A percentile compares a stretch with the other conserved stretches of the same genome.
These are phyloP conservation scores for Hemicordylus capensis DNA, from an alignment of 2,113 vertebrate species.

Conservation along the genomic window DNA sequence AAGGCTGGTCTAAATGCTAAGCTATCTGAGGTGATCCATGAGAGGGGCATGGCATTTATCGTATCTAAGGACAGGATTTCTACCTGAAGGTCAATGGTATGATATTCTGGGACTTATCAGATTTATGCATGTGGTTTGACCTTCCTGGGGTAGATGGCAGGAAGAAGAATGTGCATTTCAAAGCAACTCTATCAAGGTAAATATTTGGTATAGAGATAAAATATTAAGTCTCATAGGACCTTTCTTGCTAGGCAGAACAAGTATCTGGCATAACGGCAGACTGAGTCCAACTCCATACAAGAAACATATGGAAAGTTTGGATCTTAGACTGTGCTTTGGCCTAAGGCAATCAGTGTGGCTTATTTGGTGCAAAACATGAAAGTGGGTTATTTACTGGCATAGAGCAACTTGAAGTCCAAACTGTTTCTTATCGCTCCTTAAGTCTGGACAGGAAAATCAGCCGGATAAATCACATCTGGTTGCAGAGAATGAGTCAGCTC, in stretches of 20 bases:
- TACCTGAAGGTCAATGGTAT: not conserved
- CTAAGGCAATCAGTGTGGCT: slow-evolving; percentile 16
- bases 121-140: not conserved
- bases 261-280: slow-evolving; percentile 5
- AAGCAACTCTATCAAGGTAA: not conserved
- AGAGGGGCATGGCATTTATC: not conserved
- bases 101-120: not conserved
- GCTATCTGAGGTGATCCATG: no score
- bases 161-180: not conserved
- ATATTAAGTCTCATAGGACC: not conserved
- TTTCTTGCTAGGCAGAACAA: slow-evolving; percentile 1
- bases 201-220: not conserved
- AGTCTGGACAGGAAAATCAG: slow-evolving; percentile 63
- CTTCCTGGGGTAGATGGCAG: not conserved
- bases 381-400: not conserved
- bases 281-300: slow-evolving; percentile 30
- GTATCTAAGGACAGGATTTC: not conserved
- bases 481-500: slow-evolving; percentile 39
- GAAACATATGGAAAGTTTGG: slow-evolving; percentile 31
- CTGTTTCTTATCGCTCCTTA: slow-evolving; percentile 55
- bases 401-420: slow-evolving; percentile 39
- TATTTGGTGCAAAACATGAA: slow-evolving; percentile 43
- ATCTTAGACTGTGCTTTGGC: slow-evolving; percentile 14
- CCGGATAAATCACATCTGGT: slow-evolving; percentile 46
- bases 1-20: no score